Evolutionary conservation across 2,113 vertebrate species (phyloP).

Genomic region (Amphiprion percula): DNA sequence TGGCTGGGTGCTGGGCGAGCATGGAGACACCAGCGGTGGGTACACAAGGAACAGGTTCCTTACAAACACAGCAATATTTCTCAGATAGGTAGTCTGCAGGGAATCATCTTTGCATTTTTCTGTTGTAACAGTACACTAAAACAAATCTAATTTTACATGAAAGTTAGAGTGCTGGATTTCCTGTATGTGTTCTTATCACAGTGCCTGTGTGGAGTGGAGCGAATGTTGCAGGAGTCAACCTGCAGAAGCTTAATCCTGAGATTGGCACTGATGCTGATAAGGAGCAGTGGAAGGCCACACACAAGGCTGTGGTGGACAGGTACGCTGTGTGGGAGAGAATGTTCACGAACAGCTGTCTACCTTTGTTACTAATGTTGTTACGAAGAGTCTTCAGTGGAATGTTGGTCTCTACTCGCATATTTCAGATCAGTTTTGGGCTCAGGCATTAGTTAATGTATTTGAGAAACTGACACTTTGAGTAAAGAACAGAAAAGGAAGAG

Average conservation of each 20-base stretch:
- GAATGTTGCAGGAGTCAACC: constrained; percentile 93
- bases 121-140: too few species aligned
- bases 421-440: too few species aligned
- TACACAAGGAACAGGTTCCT: not conserved
- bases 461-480: too few species aligned
- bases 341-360: too few species aligned
- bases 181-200: constrained; percentile 54
- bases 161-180: not conserved
- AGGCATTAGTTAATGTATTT: too few species aligned
- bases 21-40: constrained; percentile 97
- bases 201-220: constrained; percentile 97
- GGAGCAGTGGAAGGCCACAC: constrained; percentile 94
- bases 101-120: too few species aligned
- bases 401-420: too few species aligned
- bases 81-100: not conserved
- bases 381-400: too few species aligned
- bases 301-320: constrained; percentile 97
- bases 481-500: not conserved
- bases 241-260: constrained; percentile 93
- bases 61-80: not conserved
- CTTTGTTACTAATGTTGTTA: too few species aligned
- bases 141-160: too few species aligned
- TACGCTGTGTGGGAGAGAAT: constrained; percentile 52
- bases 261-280: constrained; percentile 90
- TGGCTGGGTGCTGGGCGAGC: constrained; percentile 97